phyloP scores from a whole-genome alignment of 1,140 invertebrate species.

The Eufriesea mexicana region DNA sequence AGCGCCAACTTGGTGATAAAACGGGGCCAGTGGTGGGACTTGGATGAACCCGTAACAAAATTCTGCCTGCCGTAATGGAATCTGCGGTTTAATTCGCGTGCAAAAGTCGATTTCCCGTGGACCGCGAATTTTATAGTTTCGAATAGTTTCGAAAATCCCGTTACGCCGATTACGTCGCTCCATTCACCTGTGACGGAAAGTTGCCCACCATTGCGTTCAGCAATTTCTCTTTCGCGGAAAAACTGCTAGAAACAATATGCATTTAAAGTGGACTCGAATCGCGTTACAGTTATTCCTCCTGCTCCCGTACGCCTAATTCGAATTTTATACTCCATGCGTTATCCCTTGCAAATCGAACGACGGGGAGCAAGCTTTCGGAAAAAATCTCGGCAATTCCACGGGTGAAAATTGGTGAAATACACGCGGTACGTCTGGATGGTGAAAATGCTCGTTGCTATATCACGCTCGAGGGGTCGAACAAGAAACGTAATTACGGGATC shows the following conservation, averaged over 20 bases:
- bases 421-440: too few species aligned
- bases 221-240: not conserved
- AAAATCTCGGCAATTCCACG: too few species aligned
- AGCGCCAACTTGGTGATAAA: slow-evolving; percentile 33
- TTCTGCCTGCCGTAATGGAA: slow-evolving; percentile 27
- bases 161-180: not conserved
- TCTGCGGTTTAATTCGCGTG: slow-evolving; percentile 18
- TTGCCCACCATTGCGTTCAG: not conserved
- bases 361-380: too few species aligned
- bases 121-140: not conserved
- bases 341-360: too few species aligned
- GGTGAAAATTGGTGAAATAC: not conserved
- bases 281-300: too few species aligned
- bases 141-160: slow-evolving; percentile 1
- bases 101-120: not conserved
- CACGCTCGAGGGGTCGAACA: not conserved
- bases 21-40: not conserved
- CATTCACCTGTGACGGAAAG: not conserved
- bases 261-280: not conserved
- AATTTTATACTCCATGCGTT: too few species aligned
- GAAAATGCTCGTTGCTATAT: not conserved
- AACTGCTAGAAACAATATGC: not conserved
- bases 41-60: not conserved
- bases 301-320: too few species aligned
- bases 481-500: slow-evolving; percentile 27